Evolutionary conservation across 1,140 invertebrate species (phyloP).

Genomic region (Lerema accius): DNA sequence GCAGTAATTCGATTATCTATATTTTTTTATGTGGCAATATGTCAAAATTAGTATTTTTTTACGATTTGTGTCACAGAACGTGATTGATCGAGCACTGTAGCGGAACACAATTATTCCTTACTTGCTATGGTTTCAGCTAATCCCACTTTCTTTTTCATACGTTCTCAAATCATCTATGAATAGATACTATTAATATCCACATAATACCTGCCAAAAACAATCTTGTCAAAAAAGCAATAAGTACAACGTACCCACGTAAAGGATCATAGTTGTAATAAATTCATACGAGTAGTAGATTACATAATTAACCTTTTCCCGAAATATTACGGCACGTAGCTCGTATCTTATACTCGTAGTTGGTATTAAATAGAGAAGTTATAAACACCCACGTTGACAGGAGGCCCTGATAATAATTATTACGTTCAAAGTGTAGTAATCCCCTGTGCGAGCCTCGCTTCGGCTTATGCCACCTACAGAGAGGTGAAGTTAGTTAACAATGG

Average conservation of each 20-base stretch:
- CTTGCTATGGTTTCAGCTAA: too few species aligned
- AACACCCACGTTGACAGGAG: constrained; percentile 56
- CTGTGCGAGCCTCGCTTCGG: neutral
- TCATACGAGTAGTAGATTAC: constrained; percentile 35
- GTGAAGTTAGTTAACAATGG: neutral
- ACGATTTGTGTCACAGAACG: too few species aligned
- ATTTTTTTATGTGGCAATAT: too few species aligned
- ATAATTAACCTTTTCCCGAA: constrained; percentile 61
- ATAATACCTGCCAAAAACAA: too few species aligned
- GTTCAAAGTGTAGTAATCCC: constrained; percentile 14
- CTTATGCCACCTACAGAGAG: neutral
- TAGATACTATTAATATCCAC: too few species aligned
- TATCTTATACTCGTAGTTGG: constrained; percentile 39
- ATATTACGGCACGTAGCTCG: constrained; percentile 45
- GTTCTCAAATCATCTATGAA: too few species aligned
- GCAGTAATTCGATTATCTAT: too few species aligned
- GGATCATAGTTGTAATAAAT: constrained; percentile 7
- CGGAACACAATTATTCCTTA: too few species aligned
- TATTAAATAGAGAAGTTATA: constrained; percentile 55
- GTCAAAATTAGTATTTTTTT: too few species aligned
- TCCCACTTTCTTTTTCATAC: too few species aligned
- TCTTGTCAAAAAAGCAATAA: neutral
- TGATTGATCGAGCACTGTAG: too few species aligned
- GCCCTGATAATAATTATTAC: constrained; percentile 44
- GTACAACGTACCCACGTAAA: neutral